Percentiles rank a stretch among this genome's conserved stretches.
Evolutionary conservation across 2,888 invertebrate genomes (phyloP).

Genomic region (Alviniconcha strummeri): DNA sequence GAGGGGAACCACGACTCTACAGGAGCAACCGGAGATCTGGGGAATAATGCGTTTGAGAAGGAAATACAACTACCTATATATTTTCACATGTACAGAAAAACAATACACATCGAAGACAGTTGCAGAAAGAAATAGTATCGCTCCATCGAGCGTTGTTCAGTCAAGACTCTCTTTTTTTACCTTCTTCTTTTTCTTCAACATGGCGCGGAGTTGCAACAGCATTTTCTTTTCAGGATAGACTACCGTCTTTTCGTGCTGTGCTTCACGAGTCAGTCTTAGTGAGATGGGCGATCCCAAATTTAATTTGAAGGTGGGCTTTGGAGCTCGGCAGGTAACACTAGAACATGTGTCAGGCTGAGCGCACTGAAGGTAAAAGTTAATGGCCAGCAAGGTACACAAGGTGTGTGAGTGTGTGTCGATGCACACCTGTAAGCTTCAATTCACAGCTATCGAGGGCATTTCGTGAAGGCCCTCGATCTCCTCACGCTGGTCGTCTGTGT

Average conservation of each 20-base stretch:
- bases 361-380: not conserved
- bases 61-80: not conserved
- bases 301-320: not conserved
- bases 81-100: not conserved
- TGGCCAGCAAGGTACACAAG: not conserved
- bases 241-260: too few species aligned
- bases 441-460: too few species aligned
- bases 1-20: too few species aligned
- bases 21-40: not conserved
- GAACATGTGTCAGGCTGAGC: not conserved
- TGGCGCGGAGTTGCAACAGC: not conserved
- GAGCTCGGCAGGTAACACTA: not conserved
- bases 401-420: not conserved
- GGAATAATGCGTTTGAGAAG: not conserved
- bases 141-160: not conserved
- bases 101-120: not conserved
- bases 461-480: too few species aligned
- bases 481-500: too few species aligned
- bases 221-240: not conserved
- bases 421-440: too few species aligned
- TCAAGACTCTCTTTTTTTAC: not conserved
- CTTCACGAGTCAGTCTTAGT: not conserved
- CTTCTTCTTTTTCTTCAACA: not conserved
- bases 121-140: not conserved
- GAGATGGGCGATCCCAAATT: not conserved